Evolutionary conservation across 2,888 invertebrate species (phyloP).

Genomic region (Chrysopilus asiliformis): DNA sequence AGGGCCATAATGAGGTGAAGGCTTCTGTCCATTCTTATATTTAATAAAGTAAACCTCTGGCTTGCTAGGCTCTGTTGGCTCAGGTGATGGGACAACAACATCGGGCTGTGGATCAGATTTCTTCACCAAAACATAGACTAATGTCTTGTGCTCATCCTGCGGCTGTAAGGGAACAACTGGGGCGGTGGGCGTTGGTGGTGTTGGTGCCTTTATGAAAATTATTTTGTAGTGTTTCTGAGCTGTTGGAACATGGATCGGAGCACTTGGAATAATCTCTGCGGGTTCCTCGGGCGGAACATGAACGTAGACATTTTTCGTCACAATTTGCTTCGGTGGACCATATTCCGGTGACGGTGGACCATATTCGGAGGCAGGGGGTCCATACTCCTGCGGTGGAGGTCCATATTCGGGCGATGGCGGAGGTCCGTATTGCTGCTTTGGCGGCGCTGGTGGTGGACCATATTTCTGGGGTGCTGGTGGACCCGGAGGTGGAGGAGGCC

Average conservation of each 20-base stretch:
- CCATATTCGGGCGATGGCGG: slow-evolving; percentile 23
- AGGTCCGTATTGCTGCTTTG: slow-evolving; percentile 15
- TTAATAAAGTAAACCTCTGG: slow-evolving; percentile 85
- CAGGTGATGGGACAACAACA: slow-evolving; percentile 61
- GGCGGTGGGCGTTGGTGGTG: slow-evolving; percentile 37
- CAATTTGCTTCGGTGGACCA: slow-evolving; percentile 28
- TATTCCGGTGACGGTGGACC: slow-evolving; percentile 32
- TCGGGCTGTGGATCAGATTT: slow-evolving; percentile 76
- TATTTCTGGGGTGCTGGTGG: slow-evolving; percentile 22
- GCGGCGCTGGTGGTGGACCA: slow-evolving; percentile 10
- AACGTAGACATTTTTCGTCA: slow-evolving; percentile 39
- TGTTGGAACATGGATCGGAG: slow-evolving; percentile 35
- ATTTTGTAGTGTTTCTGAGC: slow-evolving; percentile 44
- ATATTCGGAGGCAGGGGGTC: slow-evolving; percentile 19
- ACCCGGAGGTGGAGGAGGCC: slow-evolving; percentile 23
- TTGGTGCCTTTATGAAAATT: slow-evolving; percentile 44
- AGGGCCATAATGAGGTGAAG: slow-evolving; percentile 30
- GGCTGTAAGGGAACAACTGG: slow-evolving; percentile 49
- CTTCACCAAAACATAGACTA: slow-evolving; percentile 79
- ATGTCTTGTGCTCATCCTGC: slow-evolving; percentile 78
- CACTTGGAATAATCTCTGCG: slow-evolving; percentile 29
- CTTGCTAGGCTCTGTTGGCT: slow-evolving; percentile 75
- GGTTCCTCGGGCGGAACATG: slow-evolving; percentile 44
- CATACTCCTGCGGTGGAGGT: slow-evolving; percentile 10
- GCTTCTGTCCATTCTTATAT: slow-evolving; percentile 40